A percentile compares a stretch with the other conserved stretches of the same genome.
These are phyloP conservation scores for Amblyraja radiata DNA, from an alignment of 2,797 vertebrate genomes.

Conservation along the genomic window DNA sequence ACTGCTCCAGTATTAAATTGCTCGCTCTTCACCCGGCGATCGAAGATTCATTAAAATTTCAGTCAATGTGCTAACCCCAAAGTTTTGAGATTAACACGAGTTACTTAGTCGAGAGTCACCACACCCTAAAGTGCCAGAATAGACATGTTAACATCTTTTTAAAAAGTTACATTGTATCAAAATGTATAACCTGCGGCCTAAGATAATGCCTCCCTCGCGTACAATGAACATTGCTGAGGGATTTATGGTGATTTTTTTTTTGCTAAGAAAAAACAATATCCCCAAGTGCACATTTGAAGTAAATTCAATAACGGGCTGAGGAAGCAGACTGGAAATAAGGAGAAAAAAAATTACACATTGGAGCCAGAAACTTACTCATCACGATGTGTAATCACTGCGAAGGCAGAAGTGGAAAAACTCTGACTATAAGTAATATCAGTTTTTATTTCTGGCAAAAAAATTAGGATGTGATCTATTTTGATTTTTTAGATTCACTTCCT, in stretches of 20 bases:
- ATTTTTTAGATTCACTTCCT: neutral
- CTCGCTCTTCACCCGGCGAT: neutral
- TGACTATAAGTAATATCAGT: neutral
- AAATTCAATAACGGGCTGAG: neutral
- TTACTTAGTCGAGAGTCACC: neutral
- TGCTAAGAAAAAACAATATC: neutral
- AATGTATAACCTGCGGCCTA: neutral
- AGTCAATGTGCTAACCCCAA: neutral
- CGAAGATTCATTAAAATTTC: neutral
- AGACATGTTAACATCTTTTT: neutral
- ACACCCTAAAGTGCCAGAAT: neutral
- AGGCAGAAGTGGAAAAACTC: neutral
- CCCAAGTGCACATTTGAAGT: neutral
- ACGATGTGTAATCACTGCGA: neutral
- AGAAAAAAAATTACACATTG: neutral
- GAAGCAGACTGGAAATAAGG: neutral
- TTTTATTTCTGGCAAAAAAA: neutral
- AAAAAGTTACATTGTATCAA: neutral
- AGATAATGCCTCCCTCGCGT: neutral
- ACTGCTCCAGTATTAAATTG: neutral
- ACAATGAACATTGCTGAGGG: neutral
- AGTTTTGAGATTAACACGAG: neutral
- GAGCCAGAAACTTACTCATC: slow-evolving; percentile 27
- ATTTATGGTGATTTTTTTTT: neutral
- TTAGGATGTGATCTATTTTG: neutral